Base-by-base conservation (phyloP, 2,113 vertebrate genomes). In the Melanerpes formicivorus region DNA sequence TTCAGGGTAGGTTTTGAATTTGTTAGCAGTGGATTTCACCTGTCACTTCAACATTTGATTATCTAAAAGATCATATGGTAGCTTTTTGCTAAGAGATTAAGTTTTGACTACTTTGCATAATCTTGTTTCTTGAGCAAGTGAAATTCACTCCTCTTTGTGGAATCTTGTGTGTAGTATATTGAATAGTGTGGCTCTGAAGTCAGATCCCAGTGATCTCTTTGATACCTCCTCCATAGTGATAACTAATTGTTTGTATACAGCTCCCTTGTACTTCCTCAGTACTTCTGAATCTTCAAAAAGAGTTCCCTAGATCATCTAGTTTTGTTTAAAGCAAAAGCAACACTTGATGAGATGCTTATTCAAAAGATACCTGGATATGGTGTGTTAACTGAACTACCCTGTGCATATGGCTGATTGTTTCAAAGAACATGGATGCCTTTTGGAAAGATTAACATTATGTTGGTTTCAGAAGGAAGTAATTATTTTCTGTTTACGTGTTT, bases 101-200 rank as follows among this genome's bases (percentile, higher is more conserved):
- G 4, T 77, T 70, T 26, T 77, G 29, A 18, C 14, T 81, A 32
- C 37, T 22, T 67, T 14, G 26, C 67, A 11, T 80, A 12, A 48
- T 62, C 55, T 27, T 64, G 16, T 67, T 3, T 64, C 11, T 14
- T 80, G 16, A 67, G 19, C 10, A 13, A 72, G 23, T 13, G 6
- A 27, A 46, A 6, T 25, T 93, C 18, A 26, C 3, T 65, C 13
- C 60, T 22, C 32, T 80, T n/a, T 69, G 29, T 26, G 29, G 85
- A 88, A 34, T 50, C 3, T 1, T 0, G 0, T 2, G 9, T 64
- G 6, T 0, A 0, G 80, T 50, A 18, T 83, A 27, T 40, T n/a
- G 66, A 29, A 15, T 34, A 19, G 27, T 34, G 25, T 23, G 22
- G 5, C 14, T 80, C 27, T 27, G 15, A 19, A 18, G 27, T 1